phyloP scores from a whole-genome alignment of 2,888 invertebrate genomes.

The Parascotia fuliginaria region DNA sequence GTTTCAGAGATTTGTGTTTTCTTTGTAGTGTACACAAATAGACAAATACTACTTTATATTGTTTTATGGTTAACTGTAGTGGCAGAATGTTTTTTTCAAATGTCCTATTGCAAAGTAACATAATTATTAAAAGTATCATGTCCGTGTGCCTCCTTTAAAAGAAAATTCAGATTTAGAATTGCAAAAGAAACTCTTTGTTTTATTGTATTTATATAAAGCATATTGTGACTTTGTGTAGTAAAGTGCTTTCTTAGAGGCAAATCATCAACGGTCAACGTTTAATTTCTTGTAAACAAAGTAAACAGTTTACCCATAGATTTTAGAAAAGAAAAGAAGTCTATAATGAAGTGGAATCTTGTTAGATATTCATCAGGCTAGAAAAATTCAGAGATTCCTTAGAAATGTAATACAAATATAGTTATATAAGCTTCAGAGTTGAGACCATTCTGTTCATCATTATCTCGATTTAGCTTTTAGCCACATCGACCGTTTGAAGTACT shows the following conservation, averaged over 20 bases:
- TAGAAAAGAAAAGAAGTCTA: slow-evolving; percentile 22
- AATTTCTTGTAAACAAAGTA: slow-evolving; percentile 3
- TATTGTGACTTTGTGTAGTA: not conserved
- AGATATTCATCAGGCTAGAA: slow-evolving; percentile 13
- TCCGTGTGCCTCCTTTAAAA: too few species aligned
- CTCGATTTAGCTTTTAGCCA: not conserved
- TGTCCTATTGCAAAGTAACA: too few species aligned
- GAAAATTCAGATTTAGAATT: too few species aligned
- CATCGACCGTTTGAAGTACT: too few species aligned
- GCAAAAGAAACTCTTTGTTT: too few species aligned
- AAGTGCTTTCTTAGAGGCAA: not conserved
- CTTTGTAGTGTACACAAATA: too few species aligned
- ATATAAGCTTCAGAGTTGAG: not conserved
- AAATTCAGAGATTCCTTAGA: not conserved
- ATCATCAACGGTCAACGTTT: not conserved
- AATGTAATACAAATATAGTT: not conserved
- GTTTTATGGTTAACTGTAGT: too few species aligned
- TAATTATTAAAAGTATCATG: too few species aligned
- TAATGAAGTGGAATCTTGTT: slow-evolving; percentile 21
- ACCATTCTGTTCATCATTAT: not conserved
- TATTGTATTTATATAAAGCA: too few species aligned
- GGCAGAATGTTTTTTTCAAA: too few species aligned
- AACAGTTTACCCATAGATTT: slow-evolving; percentile 29
- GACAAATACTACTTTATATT: too few species aligned
- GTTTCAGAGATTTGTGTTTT: too few species aligned